Base-by-base conservation (phyloP, 2,113 vertebrate genomes). In the Dasyprocta punctata region DNA sequence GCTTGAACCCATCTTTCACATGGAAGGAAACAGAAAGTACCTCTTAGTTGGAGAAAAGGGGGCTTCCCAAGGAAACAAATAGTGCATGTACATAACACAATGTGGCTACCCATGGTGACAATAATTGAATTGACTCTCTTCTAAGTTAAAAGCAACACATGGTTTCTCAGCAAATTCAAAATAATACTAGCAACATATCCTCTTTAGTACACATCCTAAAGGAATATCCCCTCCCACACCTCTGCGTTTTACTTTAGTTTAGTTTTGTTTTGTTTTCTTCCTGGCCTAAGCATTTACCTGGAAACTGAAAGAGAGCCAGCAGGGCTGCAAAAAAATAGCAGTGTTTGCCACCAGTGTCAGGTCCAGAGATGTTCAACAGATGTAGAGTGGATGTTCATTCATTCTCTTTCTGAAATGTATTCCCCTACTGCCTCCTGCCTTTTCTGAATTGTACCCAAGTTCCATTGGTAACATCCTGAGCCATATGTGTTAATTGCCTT, bases 71-170 rank as follows among this genome's bases (percentile, higher is more conserved):
- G 19, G 63, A 56, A 82, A 44, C 84, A 63, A 38, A 88, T 0
- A 47, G 28, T 88, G 49, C 44, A 77, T 89, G 58, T 17, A 75
- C 36, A 1, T 4, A 81, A 88, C 11, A 38, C 33, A 92, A 83
- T 6, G 1, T 56, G 83, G 14, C 24, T 69, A 28, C 16, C 49
- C 17, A 41, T n/a, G 22, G 80, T 61, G 84, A 93, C 26, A 91
- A 92, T 95, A 94, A 71, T 88, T 52, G 83, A 85, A 87, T 73
- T 36, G 36, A 78, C 30, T 94, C 22, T 83, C 41, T 71, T 75
- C 69, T 73, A 92, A 71, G 86, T 71, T n/a, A 56, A 58, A 94
- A 73, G 65, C 20, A 69, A 47, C n/a, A 80, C n/a, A 58, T n/a
- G 49, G 12, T 63, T 95, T 84, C 63, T 80, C 49, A 80, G 17